Evolutionary conservation across 2,888 invertebrate species (phyloP).

Genomic region (Serripes groenlandicus): DNA sequence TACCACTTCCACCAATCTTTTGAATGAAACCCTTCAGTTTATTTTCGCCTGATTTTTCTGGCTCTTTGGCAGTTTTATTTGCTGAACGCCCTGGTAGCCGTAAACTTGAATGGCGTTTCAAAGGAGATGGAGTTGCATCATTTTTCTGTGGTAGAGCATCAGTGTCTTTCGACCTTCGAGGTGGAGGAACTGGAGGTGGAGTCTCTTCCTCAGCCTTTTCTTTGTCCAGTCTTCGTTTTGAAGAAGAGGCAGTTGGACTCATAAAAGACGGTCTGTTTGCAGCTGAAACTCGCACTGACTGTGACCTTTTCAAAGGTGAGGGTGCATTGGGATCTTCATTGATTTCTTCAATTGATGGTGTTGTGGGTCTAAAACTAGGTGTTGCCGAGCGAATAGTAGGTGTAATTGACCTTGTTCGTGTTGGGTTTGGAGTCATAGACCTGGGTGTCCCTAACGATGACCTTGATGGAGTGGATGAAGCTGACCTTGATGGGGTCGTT

Average conservation of each 20-base stretch:
- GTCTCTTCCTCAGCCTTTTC: conserved; percentile 56
- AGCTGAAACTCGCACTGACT: conserved; percentile 67
- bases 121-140: conserved; percentile 59
- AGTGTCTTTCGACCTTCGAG: conserved; percentile 59
- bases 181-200: conserved; percentile 68
- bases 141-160: conserved; percentile 55
- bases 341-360: conserved; percentile 61
- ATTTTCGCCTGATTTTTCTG: conserved; percentile 48
- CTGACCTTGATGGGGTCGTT: conserved; percentile 29
- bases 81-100: conserved; percentile 62
- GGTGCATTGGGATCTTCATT: conserved; percentile 53
- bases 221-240: conserved; percentile 68
- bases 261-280: conserved; percentile 71
- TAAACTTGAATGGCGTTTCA: conserved; percentile 75
- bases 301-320: conserved; percentile 64
- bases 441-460: conserved; percentile 35
- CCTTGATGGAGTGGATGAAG: conserved; percentile 30
- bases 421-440: conserved; percentile 49
- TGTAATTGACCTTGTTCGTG: conserved; percentile 44
- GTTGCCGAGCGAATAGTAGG: conserved; percentile 46
- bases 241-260: conserved; percentile 77
- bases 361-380: conserved; percentile 46
- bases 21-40: conserved; percentile 65
- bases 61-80: conserved; percentile 51
- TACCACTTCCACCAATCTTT: conserved; percentile 64